Conservation (phyloP, 2,113 vertebrate genomes). For the Plecturocebus donacophilus region DNA sequence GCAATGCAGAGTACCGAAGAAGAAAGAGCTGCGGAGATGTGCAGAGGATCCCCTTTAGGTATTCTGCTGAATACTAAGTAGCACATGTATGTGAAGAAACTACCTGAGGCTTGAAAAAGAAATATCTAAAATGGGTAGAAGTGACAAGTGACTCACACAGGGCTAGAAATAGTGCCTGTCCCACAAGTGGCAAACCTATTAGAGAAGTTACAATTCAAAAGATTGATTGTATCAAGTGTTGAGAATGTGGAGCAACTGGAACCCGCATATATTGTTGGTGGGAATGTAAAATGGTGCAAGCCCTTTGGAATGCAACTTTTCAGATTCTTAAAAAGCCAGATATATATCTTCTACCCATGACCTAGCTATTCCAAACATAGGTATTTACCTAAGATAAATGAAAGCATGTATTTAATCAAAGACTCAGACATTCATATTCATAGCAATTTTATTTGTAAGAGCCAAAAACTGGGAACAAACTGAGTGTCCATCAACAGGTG, state of each 20-base stretch:
- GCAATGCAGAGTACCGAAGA: background rate
- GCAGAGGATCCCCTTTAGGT: background rate
- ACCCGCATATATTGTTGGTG: background rate
- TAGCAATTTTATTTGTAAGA: background rate
- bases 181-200: background rate
- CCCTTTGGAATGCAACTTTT: background rate
- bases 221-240: background rate
- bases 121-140: background rate
- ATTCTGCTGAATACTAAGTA: background rate
- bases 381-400: background rate
- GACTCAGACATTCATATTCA: background rate
- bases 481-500: background rate
- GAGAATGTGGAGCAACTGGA: background rate
- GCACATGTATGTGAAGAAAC: background rate
- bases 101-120: background rate
- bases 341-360: background rate
- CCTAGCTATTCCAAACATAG: background rate
- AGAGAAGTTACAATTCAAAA: background rate
- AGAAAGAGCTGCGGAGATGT: background rate
- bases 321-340: background rate
- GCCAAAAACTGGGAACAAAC: background rate
- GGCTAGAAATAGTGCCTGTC: background rate
- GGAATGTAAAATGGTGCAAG: background rate
- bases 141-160: background rate
- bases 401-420: background rate